Evolutionary conservation across 2,888 invertebrate genomes (phyloP).

Genomic region (Serripes groenlandicus): DNA sequence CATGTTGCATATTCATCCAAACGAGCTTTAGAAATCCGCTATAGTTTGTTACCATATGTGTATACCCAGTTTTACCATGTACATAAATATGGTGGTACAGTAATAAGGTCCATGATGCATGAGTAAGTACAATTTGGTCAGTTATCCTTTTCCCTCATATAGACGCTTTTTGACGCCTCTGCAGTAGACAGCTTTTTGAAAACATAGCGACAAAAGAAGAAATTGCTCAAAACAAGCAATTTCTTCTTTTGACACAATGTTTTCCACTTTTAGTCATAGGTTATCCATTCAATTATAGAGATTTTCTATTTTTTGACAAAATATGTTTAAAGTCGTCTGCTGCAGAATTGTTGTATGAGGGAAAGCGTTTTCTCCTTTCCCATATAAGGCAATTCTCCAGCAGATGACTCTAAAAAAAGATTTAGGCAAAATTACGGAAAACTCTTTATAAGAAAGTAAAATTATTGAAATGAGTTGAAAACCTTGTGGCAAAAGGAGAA

Average conservation of each 20-base stretch:
- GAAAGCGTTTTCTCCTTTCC: too few relatives aligned
- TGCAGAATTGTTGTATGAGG: too few relatives aligned
- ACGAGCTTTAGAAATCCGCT: constrained; percentile 79
- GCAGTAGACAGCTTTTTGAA: not conserved
- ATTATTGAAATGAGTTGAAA: too few relatives aligned
- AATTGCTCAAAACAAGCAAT: not conserved
- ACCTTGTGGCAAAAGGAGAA: not conserved
- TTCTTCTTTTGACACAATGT: not conserved
- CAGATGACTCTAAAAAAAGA: too few relatives aligned
- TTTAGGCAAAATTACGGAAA: not conserved
- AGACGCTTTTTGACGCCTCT: not conserved
- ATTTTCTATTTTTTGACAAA: too few relatives aligned
- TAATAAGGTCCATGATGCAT: constrained; percentile 93
- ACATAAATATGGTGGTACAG: constrained; percentile 91
- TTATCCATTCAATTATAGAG: too few relatives aligned
- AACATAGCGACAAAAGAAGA: not conserved
- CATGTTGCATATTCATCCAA: constrained; percentile 77
- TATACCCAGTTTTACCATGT: constrained; percentile 84
- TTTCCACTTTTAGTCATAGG: too few relatives aligned
- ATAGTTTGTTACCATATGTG: constrained; percentile 83
- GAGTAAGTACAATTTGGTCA: constrained; percentile 88
- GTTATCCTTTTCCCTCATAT: too few relatives aligned
- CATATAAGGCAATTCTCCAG: too few relatives aligned
- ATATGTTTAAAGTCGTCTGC: too few relatives aligned
- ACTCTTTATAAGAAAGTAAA: not conserved